A percentile compares a stretch with the other conserved stretches of the same genome.
These are phyloP conservation scores for Euura lappo DNA, from an alignment of 1,140 invertebrate genomes.

Conservation along the genomic window DNA sequence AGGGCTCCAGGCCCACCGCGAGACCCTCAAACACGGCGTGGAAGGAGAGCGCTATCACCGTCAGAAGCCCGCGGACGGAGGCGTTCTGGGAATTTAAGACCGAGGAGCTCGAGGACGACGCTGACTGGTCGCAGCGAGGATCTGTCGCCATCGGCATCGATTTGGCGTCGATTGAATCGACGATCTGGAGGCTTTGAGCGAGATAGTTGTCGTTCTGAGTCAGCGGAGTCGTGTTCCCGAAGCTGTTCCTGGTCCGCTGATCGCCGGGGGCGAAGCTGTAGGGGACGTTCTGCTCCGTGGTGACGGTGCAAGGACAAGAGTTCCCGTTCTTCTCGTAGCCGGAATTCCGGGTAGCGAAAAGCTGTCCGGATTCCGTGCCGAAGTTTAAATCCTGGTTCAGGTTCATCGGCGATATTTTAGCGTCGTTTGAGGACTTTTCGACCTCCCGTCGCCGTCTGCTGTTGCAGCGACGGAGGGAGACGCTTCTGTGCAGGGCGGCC, in stretches of 20 bases:
- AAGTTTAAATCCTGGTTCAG: neutral
- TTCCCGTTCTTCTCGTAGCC: neutral
- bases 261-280: too few species aligned
- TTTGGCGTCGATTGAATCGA: neutral
- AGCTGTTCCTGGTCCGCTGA: neutral
- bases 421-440: neutral
- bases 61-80: constrained; percentile 68
- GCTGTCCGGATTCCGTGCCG: neutral
- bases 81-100: constrained; percentile 36
- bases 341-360: neutral
- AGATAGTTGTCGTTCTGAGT: neutral
- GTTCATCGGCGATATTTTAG: neutral
- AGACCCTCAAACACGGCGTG: constrained; percentile 85
- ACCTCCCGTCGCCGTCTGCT: constrained; percentile 29
- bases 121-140: neutral
- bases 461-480: constrained; percentile 63
- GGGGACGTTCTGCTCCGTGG: neutral
- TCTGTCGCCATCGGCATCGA: constrained; percentile 11
- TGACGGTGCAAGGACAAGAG: neutral
- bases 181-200: neutral
- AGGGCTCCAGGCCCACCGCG: constrained; percentile 77
- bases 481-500: constrained; percentile 62
- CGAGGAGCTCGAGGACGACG: constrained; percentile 8
- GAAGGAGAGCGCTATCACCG: constrained; percentile 78
- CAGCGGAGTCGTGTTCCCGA: constrained; percentile 1